phyloP scores from a whole-genome alignment of 2,113 vertebrate genomes.

The Heptranchias perlo region DNA sequence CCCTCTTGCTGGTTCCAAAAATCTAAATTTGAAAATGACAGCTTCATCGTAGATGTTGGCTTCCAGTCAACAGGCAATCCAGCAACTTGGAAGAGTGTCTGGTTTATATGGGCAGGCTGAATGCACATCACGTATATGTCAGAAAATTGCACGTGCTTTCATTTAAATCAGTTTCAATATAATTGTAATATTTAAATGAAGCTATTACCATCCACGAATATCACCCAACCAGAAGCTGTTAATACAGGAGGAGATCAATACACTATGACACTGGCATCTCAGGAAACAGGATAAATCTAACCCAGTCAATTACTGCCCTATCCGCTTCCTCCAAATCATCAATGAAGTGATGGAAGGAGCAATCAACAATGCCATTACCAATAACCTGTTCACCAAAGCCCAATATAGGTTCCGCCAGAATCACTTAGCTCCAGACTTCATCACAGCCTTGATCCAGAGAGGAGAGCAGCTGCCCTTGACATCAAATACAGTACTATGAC shows the following conservation, averaged over 20 bases:
- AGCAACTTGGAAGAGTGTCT: neutral
- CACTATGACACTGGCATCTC: neutral
- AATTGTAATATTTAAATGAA: neutral
- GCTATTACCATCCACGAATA: neutral
- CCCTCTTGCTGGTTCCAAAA: neutral
- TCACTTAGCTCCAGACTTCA: neutral
- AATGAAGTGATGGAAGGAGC: neutral
- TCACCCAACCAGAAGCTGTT: neutral
- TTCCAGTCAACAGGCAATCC: neutral
- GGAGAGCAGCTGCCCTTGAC: no score
- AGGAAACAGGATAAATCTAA: neutral
- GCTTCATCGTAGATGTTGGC: neutral
- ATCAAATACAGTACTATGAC: no score
- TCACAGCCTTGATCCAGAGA: no score
- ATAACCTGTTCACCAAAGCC: neutral
- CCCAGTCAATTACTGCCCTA: neutral
- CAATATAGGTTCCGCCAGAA: neutral
- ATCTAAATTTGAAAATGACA: neutral
- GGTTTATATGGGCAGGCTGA: neutral
- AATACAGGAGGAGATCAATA: neutral
- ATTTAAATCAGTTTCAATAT: neutral
- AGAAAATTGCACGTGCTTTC: neutral
- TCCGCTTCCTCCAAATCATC: neutral
- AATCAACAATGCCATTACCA: neutral
- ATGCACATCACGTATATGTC: neutral